Percentiles rank a stretch among this genome's conserved stretches.
phyloP scores from a whole-genome alignment of 1,140 invertebrate genomes.

The Cyclargus thomasi region DNA sequence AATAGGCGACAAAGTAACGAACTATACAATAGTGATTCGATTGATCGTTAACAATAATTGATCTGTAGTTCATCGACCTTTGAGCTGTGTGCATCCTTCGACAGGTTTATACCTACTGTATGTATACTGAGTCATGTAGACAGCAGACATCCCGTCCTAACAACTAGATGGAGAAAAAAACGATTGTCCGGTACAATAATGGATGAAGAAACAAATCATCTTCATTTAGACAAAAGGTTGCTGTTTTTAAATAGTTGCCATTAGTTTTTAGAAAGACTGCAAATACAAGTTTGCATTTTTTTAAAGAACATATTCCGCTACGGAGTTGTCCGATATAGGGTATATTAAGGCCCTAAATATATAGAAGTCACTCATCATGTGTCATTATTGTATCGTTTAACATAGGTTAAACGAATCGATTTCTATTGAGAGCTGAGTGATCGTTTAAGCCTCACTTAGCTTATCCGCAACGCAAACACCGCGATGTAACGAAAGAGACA shows the following conservation, averaged over 20 bases:
- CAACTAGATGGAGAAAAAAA: not conserved
- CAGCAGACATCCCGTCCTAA: not conserved
- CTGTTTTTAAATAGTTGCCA: no score
- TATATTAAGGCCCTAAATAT: no score
- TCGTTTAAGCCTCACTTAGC: not conserved
- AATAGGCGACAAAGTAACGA: not conserved
- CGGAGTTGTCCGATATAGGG: no score
- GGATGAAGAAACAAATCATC: not conserved
- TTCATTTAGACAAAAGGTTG: not conserved
- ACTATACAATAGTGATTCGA: not conserved
- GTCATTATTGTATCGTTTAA: not conserved
- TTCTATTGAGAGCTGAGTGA: not conserved
- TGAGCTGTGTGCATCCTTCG: not conserved
- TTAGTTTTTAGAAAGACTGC: no score
- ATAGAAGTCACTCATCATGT: no score
- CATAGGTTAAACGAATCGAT: not conserved
- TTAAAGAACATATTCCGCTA: no score
- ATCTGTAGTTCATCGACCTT: not conserved
- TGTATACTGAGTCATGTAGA: not conserved
- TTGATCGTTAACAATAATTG: slow-evolving; percentile 1
- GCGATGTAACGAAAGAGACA: not conserved
- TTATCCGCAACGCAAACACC: not conserved
- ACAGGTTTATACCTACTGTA: not conserved
- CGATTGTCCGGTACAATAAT: not conserved
- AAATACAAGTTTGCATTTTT: no score